Base-by-base conservation (phyloP, 2,888 invertebrate species). In the Phrixothrix hirtus region DNA sequence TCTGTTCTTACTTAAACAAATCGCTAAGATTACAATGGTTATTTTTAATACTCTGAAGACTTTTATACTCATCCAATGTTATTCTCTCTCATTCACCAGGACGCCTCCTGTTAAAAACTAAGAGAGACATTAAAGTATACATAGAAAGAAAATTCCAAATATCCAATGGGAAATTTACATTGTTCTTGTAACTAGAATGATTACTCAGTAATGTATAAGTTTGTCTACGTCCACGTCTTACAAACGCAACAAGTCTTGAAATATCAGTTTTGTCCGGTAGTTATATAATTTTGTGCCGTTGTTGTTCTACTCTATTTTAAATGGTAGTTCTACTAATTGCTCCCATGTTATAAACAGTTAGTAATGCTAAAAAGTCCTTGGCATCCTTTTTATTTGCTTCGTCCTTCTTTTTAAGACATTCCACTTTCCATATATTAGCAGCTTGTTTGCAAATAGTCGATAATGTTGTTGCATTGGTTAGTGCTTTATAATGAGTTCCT, bases 51-150 rank as follows among this genome's bases (percentile, higher is more conserved):
- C 3, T 10, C n/a, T 36, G 2, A 5, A 36, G 11, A 21, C 6
- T 17, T 16, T 5, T 9, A 17, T 11, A 36, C 3, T 36, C 35
- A 11, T 11, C 4, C 2, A 36, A n/a, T 9, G 17, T 36, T 12
- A 36, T 36, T 17, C 35, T 36, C 17, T 36, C 35, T 10, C 17
- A 16, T 36, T 36, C 35, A 3, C 35, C 35, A 21, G 35, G n/a
- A 7, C 35, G 15, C 2, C 35, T n/a, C 7, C 35, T n/a, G 11
- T 36, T 36, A 7, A 36, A 36, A 9, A 36, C 35, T 5, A 36
- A 2, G 10, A 36, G 11, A 36, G 35, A 36, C 6, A 36, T n/a
- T n/a, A n/a, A n/a, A n/a, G n/a, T n/a, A n/a, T n/a, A n/a, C n/a
- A n/a, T n/a, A n/a, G n/a, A n/a, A 6, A 36, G 4, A n/a, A 2